These are phyloP conservation scores for Patiria pectinifera DNA, from an alignment of 53 echinoderm and acorn worm species.

Conservation along the genomic window DNA sequence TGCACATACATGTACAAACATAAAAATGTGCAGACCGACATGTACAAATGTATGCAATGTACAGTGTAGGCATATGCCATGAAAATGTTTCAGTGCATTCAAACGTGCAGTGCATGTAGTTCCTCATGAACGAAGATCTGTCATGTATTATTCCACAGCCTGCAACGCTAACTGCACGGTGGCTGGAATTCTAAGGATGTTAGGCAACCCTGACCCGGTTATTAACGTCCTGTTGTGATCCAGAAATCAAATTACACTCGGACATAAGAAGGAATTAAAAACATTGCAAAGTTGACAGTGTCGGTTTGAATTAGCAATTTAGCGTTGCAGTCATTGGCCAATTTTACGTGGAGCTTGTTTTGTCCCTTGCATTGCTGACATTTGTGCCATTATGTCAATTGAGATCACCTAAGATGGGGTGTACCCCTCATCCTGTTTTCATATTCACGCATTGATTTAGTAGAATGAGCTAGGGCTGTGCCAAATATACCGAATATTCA, in stretches of 20 bases:
- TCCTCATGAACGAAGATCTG: background rate
- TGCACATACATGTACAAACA: too few species aligned
- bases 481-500: too few species aligned
- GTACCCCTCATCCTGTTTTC: too few species aligned
- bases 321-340: too few species aligned
- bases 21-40: too few species aligned
- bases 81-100: background rate
- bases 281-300: background rate
- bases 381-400: background rate
- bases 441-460: too few species aligned
- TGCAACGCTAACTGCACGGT: background rate
- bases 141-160: background rate
- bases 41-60: too few species aligned
- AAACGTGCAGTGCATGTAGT: background rate
- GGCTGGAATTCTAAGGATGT: constrained; percentile 46
- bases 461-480: too few species aligned
- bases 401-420: too few species aligned
- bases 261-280: background rate
- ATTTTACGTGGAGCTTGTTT: background rate
- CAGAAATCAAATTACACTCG: constrained; percentile 24
- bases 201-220: constrained; percentile 18
- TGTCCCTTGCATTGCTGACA: background rate
- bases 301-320: background rate
- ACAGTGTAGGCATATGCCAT: background rate
- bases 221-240: constrained; percentile 27